Evolutionary conservation across 2,113 vertebrate species (phyloP).

Genomic region (Enhydra lutris): DNA sequence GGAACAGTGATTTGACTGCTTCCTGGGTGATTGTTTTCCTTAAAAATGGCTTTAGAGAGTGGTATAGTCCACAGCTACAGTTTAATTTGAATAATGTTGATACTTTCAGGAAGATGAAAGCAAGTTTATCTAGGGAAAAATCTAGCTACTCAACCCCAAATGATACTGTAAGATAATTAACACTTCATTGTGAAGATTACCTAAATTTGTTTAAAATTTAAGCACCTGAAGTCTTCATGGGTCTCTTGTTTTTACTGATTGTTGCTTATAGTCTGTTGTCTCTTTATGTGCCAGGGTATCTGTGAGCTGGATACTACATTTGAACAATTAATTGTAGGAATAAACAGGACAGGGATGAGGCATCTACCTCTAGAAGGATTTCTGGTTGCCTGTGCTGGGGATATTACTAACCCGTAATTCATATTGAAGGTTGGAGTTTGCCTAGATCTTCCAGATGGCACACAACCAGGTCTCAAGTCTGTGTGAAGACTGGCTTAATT

Average conservation of each 20-base stretch:
- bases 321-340: not conserved
- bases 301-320: not conserved
- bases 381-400: not conserved
- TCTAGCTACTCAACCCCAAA: not conserved
- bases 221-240: not conserved
- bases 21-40: not conserved
- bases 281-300: not conserved
- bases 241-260: not conserved
- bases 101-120: not conserved
- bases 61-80: not conserved
- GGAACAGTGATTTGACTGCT: not conserved
- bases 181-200: not conserved
- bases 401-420: not conserved
- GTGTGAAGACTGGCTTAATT: not conserved
- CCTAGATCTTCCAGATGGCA: not conserved
- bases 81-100: not conserved
- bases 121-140: not conserved
- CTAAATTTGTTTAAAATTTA: not conserved
- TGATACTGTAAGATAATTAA: not conserved
- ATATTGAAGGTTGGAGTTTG: not conserved
- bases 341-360: not conserved
- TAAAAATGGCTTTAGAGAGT: not conserved
- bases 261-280: not conserved
- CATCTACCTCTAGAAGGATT: not conserved
- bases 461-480: not conserved